Evolutionary conservation across 2,113 vertebrate species (phyloP).

Genomic region (Myrmecophaga tridactyla): DNA sequence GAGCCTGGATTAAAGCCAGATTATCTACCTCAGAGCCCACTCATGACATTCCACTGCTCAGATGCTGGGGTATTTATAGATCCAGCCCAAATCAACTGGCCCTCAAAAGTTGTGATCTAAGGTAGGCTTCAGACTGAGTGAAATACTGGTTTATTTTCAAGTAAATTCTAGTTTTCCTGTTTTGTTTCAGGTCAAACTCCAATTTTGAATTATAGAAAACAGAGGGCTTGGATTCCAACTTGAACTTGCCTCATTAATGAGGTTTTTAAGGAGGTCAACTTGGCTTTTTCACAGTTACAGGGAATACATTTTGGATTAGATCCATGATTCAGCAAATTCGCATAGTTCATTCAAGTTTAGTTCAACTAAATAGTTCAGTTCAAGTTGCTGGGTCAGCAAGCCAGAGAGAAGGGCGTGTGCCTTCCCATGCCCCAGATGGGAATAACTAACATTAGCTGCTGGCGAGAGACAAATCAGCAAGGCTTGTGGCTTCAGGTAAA

Average conservation of each 20-base stretch:
- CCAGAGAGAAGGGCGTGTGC: background rate
- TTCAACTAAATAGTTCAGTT: conserved; percentile 16
- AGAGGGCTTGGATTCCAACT: background rate
- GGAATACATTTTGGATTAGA: background rate
- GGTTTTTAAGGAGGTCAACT: conserved; percentile 34
- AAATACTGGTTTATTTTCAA: background rate
- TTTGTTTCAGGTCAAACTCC: background rate
- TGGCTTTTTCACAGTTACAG: conserved; percentile 18
- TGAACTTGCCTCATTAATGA: conserved; percentile 12
- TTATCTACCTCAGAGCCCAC: background rate
- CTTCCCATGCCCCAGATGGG: background rate
- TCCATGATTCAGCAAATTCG: conserved; percentile 32
- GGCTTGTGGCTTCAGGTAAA: background rate
- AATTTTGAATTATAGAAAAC: background rate
- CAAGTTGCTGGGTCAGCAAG: conserved; percentile 51
- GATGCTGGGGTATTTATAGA: fast-evolving
- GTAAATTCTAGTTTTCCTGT: conserved; percentile 7
- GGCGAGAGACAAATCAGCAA: background rate
- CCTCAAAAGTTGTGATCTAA: background rate
- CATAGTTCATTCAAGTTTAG: conserved; percentile 9
- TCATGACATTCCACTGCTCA: too few relatives aligned
- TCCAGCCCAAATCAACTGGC: background rate
- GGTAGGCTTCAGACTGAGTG: background rate
- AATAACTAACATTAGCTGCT: background rate
- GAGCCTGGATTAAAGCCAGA: background rate